Percentiles rank a stretch among this genome's conserved stretches.
Conservation (phyloP, 2,888 invertebrate species). For the Mechanitis messenoides region DNA sequence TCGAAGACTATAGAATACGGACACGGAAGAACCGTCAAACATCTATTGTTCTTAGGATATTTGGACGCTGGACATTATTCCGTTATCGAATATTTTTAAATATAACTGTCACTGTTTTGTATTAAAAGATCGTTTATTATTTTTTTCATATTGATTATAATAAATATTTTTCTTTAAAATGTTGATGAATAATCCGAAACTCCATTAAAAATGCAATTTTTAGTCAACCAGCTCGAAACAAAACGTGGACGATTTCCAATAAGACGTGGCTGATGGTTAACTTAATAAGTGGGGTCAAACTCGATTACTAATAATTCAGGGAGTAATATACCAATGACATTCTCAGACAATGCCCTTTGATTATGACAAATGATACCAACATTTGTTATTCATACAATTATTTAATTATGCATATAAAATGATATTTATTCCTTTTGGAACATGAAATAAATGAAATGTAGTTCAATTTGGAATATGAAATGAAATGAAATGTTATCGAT, state of each 20-base stretch:
- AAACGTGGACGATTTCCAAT: constrained; percentile 22
- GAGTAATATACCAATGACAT: constrained; percentile 20
- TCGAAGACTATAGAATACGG: constrained; percentile 60
- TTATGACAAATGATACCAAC: too few species aligned
- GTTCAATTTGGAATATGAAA: too few species aligned
- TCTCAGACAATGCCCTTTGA: constrained; percentile 10
- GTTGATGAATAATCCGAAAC: too few species aligned
- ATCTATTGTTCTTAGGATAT: constrained; percentile 62
- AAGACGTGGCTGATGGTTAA: constrained; percentile 28
- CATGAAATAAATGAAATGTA: too few species aligned
- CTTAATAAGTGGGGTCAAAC: constrained; percentile 34
- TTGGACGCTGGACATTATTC: constrained; percentile 66
- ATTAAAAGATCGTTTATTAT: constrained; percentile 20
- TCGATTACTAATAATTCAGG: constrained; percentile 30
- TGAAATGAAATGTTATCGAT: background rate
- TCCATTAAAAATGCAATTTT: too few species aligned
- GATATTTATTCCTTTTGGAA: too few species aligned
- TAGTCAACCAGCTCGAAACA: background rate
- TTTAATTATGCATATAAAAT: too few species aligned
- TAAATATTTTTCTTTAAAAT: too few species aligned
- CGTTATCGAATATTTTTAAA: constrained; percentile 54
- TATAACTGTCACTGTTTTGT: constrained; percentile 22
- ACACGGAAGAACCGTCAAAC: constrained; percentile 48
- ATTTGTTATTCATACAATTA: too few species aligned
- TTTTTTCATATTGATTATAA: constrained; percentile 4